phyloP scores from a whole-genome alignment of 53 echinoderm and acorn worm genomes.

The Actinopyga echinites region DNA sequence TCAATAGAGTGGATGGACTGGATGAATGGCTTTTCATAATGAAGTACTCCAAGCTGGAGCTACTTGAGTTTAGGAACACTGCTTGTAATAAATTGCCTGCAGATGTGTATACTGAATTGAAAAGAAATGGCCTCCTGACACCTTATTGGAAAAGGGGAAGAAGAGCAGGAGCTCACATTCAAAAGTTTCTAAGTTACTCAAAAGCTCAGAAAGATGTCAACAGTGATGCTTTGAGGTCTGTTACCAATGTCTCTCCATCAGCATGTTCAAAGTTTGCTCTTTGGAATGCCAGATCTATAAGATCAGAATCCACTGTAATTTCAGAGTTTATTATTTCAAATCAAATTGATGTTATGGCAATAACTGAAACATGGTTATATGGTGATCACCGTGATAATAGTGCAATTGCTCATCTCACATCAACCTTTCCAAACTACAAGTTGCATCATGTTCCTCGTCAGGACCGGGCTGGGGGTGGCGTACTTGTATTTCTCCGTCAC shows the following conservation, averaged over 20 bases:
- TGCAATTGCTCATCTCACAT: conserved; percentile 24
- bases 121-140: not conserved
- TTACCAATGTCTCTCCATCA: not conserved
- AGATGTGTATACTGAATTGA: not conserved
- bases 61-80: not conserved
- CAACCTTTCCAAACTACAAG: conserved; percentile 1
- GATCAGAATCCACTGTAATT: conserved; percentile 1
- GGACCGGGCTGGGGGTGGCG: not conserved
- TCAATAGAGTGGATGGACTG: not conserved
- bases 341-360: conserved; percentile 30
- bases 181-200: not conserved
- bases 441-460: conserved; percentile 26
- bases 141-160: not conserved
- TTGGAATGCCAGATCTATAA: conserved; percentile 35
- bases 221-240: not conserved
- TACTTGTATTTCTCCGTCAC: conserved; percentile 3
- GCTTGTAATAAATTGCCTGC: not conserved
- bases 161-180: conserved; percentile 2
- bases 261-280: conserved; percentile 11
- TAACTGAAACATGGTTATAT: conserved; percentile 2
- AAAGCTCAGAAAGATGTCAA: not conserved
- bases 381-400: conserved; percentile 36
- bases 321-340: conserved; percentile 17
- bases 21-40: not conserved
- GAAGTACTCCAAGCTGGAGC: conserved; percentile 10